These are phyloP conservation scores for Holothuria scabra DNA, from an alignment of 53 echinoderm and acorn worm species.

Conservation along the genomic window DNA sequence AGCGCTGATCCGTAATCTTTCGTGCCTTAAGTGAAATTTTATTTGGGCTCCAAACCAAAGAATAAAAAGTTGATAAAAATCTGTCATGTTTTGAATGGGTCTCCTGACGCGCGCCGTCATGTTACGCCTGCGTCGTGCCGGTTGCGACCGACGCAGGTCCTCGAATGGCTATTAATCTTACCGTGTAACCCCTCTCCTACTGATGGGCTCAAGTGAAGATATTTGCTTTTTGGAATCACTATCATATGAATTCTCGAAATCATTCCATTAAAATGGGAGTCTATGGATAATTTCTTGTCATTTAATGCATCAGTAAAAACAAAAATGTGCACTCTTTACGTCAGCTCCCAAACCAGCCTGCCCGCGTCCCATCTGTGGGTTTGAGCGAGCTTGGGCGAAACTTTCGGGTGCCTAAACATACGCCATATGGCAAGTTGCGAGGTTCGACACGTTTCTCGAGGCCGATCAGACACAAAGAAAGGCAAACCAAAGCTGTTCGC, in stretches of 20 bases:
- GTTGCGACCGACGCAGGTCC: constrained; percentile 35
- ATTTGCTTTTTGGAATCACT: constrained; percentile 41
- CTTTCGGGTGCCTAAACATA: constrained; percentile 57
- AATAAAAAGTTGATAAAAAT: constrained; percentile 29
- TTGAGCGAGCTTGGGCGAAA: constrained; percentile 27
- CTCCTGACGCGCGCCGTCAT: constrained; percentile 28
- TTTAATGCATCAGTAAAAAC: constrained; percentile 52
- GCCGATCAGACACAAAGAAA: constrained; percentile 46
- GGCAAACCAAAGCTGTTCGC: constrained; percentile 40
- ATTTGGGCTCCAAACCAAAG: constrained; percentile 32
- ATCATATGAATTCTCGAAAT: constrained; percentile 30
- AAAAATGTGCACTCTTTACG: constrained; percentile 1
- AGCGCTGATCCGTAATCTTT: constrained; percentile 42
- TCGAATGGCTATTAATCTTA: constrained; percentile 28
- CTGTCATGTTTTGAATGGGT: constrained; percentile 31
- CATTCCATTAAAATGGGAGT: constrained; percentile 49
- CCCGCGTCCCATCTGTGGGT: constrained; percentile 42
- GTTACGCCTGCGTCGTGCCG: constrained; percentile 47
- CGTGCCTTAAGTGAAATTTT: constrained; percentile 37
- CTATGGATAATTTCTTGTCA: constrained; percentile 48
- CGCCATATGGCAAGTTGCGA: constrained; percentile 56
- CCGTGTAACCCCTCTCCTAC: constrained; percentile 4
- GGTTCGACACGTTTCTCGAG: constrained; percentile 45
- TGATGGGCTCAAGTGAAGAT: constrained; percentile 44
- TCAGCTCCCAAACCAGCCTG: not conserved